Percentiles rank a stretch among this genome's conserved stretches.
Evolutionary conservation across 1,140 invertebrate species (phyloP).

Genomic region (Cherax destructor): DNA sequence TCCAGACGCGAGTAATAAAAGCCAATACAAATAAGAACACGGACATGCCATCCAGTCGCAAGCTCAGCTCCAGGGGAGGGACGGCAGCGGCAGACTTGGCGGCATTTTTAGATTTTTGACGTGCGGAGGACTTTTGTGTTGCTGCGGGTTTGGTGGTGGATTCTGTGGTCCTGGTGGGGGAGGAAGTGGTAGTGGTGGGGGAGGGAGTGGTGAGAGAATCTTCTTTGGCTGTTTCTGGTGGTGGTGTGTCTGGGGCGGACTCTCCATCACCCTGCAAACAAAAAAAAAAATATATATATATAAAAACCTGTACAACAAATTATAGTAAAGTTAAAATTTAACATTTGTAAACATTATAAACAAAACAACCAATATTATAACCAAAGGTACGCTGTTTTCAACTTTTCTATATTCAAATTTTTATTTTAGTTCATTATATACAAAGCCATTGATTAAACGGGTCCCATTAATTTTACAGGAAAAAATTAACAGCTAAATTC

Average conservation of each 20-base stretch:
- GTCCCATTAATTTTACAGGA: too few relatives aligned
- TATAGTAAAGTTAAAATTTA: too few relatives aligned
- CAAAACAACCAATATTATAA: not conserved
- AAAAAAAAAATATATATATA: not conserved
- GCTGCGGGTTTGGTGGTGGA: conserved; percentile 7
- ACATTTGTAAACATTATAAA: too few relatives aligned
- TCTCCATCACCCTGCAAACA: conserved; percentile 73
- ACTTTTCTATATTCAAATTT: too few relatives aligned
- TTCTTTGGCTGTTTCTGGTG: conserved; percentile 62
- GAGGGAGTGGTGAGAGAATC: not conserved
- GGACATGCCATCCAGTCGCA: conserved; percentile 85
- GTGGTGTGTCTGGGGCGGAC: conserved; percentile 73
- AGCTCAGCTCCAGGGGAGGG: conserved; percentile 71
- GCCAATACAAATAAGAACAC: conserved; percentile 83
- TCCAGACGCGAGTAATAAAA: conserved; percentile 87
- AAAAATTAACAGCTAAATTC: too few relatives aligned
- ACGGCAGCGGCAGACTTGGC: not conserved
- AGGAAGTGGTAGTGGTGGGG: not conserved
- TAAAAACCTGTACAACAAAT: not conserved
- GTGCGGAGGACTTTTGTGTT: conserved; percentile 6
- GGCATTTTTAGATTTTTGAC: conserved; percentile 36
- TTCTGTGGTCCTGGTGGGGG: not conserved
- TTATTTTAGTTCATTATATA: too few relatives aligned
- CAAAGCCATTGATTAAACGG: too few relatives aligned
- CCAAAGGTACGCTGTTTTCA: not conserved